Percentiles rank a stretch among this genome's conserved stretches.
phyloP scores from a whole-genome alignment of 2,113 vertebrate genomes.

The Silurus asotus region DNA sequence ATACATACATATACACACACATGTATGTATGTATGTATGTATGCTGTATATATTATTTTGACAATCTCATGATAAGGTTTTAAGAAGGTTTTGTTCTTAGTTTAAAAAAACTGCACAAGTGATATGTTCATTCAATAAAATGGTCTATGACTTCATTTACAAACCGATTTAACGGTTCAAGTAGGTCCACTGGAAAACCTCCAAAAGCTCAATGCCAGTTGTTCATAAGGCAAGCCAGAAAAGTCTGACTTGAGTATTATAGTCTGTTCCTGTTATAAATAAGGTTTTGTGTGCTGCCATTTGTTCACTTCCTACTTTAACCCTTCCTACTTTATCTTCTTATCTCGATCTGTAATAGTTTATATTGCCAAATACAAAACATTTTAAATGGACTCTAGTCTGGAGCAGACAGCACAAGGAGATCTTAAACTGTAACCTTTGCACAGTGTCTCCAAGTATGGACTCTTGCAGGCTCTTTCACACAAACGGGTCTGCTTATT shows the following conservation, averaged over 20 bases:
- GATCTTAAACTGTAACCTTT: conserved; percentile 51
- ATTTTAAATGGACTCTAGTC: conserved; percentile 2
- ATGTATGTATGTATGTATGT: background rate
- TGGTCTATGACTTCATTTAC: conserved; percentile 1
- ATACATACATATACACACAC: background rate
- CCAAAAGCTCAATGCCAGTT: conserved; percentile 19
- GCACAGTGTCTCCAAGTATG: conserved; percentile 52
- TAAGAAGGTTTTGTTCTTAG: too few relatives aligned
- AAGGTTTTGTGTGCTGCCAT: conserved; percentile 7
- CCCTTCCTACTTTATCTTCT: conserved; percentile 18
- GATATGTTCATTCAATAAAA: conserved; percentile 19
- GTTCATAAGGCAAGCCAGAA: conserved; percentile 22
- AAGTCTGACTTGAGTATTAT: conserved; percentile 4
- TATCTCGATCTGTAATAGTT: conserved; percentile 13
- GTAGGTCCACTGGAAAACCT: background rate
- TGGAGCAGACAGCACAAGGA: conserved; percentile 34
- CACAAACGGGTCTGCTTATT: conserved; percentile 41
- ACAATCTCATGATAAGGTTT: background rate
- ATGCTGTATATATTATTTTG: background rate
- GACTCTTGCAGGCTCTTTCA: conserved; percentile 41
- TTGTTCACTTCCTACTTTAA: conserved; percentile 10
- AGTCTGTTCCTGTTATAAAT: conserved; percentile 25
- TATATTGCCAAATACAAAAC: background rate
- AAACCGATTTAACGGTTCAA: conserved; percentile 41
- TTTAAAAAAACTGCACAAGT: background rate